Evolutionary conservation across 2,888 invertebrate genomes (phyloP).

Genomic region (Drosophila limbata): DNA sequence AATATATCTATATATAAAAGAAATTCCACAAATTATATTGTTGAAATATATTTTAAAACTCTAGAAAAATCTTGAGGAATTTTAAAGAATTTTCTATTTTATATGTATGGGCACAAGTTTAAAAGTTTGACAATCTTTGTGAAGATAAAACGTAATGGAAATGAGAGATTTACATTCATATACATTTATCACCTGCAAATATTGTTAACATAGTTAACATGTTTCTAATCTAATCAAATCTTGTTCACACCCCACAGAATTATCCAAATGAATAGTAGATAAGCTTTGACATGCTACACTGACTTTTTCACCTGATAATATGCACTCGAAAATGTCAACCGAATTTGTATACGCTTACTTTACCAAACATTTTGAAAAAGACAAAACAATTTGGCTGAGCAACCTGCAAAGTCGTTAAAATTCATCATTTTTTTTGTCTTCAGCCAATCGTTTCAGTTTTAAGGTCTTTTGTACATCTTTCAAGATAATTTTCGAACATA

Average conservation of each 20-base stretch:
- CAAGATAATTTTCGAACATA: conserved; percentile 56
- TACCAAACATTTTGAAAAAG: not conserved
- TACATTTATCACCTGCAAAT: not conserved
- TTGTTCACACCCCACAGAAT: not conserved
- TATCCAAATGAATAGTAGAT: conserved; percentile 6
- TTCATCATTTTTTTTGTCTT: conserved; percentile 15
- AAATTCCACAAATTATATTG: not conserved
- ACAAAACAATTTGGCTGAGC: not conserved
- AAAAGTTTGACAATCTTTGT: not conserved
- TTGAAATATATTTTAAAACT: conserved; percentile 2
- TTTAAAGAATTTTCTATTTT: not conserved
- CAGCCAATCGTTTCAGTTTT: conserved; percentile 26
- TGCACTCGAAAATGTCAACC: not conserved
- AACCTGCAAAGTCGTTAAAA: conserved; percentile 2
- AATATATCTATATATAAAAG: not conserved
- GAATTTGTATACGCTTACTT: not conserved
- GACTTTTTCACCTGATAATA: not conserved
- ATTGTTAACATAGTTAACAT: conserved; percentile 6
- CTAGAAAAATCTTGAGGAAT: conserved; percentile 3
- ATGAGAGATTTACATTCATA: not conserved
- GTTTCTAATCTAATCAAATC: conserved; percentile 32
- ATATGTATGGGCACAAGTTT: not conserved
- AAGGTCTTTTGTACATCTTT: conserved; percentile 33
- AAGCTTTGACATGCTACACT: not conserved
- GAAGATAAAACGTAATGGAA: not conserved